Percentiles rank a stretch among this genome's conserved stretches.
These are phyloP conservation scores for Drosophila demipolita DNA, from an alignment of 2,888 invertebrate species.

Conservation along the genomic window DNA sequence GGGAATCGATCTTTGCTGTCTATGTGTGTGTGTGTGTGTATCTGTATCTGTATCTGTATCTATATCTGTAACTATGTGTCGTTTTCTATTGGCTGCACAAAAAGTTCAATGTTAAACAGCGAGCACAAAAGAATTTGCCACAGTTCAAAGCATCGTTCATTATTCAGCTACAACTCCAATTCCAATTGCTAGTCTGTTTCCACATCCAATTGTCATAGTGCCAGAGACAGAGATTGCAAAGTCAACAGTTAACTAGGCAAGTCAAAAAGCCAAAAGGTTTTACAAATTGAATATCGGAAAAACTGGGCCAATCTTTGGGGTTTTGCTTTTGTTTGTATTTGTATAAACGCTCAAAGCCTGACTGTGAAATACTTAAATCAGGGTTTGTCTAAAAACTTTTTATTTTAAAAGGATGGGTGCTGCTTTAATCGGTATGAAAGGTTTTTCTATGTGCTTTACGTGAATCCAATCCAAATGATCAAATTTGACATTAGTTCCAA, in stretches of 20 bases:
- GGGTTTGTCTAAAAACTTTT: constrained; percentile 26
- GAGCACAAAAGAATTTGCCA: constrained; percentile 74
- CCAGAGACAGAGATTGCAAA: constrained; percentile 44
- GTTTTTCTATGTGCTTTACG: neutral
- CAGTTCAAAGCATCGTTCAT: constrained; percentile 79
- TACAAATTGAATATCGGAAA: constrained; percentile 63
- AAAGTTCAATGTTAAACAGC: constrained; percentile 76
- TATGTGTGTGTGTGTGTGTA: constrained; percentile 3
- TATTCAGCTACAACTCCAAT: constrained; percentile 46
- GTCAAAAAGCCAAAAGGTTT: constrained; percentile 72
- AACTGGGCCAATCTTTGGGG: constrained; percentile 60
- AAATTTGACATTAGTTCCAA: neutral
- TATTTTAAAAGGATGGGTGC: constrained; percentile 24
- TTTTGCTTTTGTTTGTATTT: constrained; percentile 43
- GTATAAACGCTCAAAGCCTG: constrained; percentile 10
- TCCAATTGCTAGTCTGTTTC: constrained; percentile 35
- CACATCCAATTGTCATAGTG: constrained; percentile 53
- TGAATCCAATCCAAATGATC: neutral
- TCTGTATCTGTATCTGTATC: constrained; percentile 32
- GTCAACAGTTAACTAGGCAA: constrained; percentile 74
- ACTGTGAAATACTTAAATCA: constrained; percentile 22
- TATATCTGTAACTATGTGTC: constrained; percentile 52
- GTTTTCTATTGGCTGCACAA: constrained; percentile 48
- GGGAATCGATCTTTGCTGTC: constrained; percentile 62
- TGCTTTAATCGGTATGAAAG: constrained; percentile 20